Percentiles rank a stretch among this genome's conserved stretches.
Conservation (phyloP, 2,888 invertebrate species). For the Zele albiditarsus region DNA sequence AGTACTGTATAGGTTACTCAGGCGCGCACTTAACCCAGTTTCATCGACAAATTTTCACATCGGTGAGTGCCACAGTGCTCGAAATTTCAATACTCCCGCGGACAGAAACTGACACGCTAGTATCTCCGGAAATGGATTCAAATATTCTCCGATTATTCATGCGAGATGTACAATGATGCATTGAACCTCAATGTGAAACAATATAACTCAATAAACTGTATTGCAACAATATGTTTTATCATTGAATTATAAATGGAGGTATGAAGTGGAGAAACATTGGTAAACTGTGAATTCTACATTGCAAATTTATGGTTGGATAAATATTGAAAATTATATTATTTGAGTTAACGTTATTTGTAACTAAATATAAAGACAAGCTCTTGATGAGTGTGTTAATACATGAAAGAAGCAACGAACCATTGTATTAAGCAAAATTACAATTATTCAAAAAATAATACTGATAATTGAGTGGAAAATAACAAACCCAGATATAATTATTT, state of each 20-base stretch:
- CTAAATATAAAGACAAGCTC: no score
- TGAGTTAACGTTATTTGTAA: no score
- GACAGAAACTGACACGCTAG: neutral
- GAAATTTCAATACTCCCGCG: neutral
- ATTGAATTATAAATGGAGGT: neutral
- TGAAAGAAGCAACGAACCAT: no score
- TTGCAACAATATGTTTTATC: neutral
- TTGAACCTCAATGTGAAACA: neutral
- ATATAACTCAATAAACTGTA: neutral
- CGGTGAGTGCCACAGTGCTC: neutral
- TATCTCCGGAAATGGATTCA: neutral
- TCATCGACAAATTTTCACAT: conserved; percentile 32
- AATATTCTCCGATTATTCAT: neutral
- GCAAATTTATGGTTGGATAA: no score
- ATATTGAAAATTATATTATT: no score
- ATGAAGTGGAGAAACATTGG: no score
- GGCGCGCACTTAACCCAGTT: conserved; percentile 43
- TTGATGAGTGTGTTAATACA: no score
- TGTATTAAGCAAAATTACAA: no score
- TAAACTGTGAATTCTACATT: no score
- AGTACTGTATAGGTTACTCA: conserved; percentile 17
- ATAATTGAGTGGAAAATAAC: no score
- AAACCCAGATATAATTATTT: no score
- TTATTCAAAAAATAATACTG: no score
- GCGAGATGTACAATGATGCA: neutral